Percentiles rank a stretch among this genome's conserved stretches.
These are phyloP conservation scores for Columba janthina DNA, from an alignment of 2,113 vertebrate genomes.

Conservation along the genomic window DNA sequence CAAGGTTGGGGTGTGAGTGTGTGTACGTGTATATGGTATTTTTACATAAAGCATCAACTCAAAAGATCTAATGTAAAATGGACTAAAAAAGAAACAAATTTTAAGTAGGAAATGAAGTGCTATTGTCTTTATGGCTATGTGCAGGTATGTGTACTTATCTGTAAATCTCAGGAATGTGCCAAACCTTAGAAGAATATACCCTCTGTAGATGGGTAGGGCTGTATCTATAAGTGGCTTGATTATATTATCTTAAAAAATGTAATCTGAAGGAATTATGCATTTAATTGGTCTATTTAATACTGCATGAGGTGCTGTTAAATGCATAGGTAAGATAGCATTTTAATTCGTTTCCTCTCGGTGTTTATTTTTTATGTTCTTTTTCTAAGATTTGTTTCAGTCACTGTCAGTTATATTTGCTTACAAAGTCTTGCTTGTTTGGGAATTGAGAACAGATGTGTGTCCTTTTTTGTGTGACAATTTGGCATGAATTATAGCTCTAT, in stretches of 20 bases:
- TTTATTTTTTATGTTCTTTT: neutral
- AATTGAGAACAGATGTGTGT: neutral
- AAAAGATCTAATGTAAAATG: neutral
- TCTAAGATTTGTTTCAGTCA: neutral
- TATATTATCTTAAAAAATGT: neutral
- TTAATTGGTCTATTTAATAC: neutral
- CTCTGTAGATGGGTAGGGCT: neutral
- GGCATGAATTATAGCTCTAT: neutral
- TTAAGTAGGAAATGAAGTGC: neutral
- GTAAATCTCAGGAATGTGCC: neutral
- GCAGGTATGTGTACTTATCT: neutral
- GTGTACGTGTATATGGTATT: neutral
- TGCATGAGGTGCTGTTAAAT: neutral
- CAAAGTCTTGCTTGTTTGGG: neutral
- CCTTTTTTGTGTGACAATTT: neutral
- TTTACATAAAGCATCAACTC: neutral
- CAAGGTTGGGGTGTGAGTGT: no score
- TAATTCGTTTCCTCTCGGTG: neutral
- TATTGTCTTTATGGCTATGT: neutral
- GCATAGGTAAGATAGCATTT: neutral
- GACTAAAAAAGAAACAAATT: neutral
- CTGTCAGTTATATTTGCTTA: neutral
- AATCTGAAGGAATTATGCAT: neutral
- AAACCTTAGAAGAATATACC: neutral
- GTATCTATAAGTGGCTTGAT: neutral